Base-by-base conservation (phyloP, 1,140 invertebrate species). In the Calliphora vicina region DNA sequence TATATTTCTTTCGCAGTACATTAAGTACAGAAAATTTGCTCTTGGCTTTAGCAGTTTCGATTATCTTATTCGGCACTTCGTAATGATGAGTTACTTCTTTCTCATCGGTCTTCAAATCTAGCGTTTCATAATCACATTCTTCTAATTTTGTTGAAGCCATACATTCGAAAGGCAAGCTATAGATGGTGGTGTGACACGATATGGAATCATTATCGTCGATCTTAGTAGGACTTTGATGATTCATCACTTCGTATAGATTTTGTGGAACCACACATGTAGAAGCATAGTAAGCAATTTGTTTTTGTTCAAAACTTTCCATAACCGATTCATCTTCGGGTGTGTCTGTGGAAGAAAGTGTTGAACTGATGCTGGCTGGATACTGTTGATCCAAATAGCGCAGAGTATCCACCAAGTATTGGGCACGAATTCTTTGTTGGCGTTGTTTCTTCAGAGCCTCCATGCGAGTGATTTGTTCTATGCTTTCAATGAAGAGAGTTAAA, bases 311-410 rank as follows among this genome's bases (percentile, higher is more conserved):
- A 74, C 26, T 74, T 74, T 74, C 72, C 26, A 74, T 2, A 35
- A 74, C 17, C 5, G 72, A 74, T 13, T 74, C 72, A 1, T 78
- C 74, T 8, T 23, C 35, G 10, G 74, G 74, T 10, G 23, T 43
- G 43, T 78, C 74, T 2, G 35, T 78, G 8, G 74, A 78, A 0
- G n/a, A 13, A 2, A 78, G 20, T 2, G 74, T 78, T 1, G n/a
- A 45, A 43, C 35, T 43, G 27, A 35, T 78, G 12, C 13, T 15
- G 8, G 35, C n/a, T 0, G 10, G 35, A 25, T 45, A 78, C 23
- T 43, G 17, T 45, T 78, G 74, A 78, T 78, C 74, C 20, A 78
- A 25, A 78, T 78, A 78, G 1, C 74, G 8, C 42, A 78, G 23
- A 4, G 74, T 78, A 0, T 78, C 35, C 0, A 20, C 35, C n/a